Evolutionary conservation across 2,113 vertebrate genomes (phyloP), one percentile per base, ranked within the genome.

Genomic region (Danionella cerebrum): DNA sequence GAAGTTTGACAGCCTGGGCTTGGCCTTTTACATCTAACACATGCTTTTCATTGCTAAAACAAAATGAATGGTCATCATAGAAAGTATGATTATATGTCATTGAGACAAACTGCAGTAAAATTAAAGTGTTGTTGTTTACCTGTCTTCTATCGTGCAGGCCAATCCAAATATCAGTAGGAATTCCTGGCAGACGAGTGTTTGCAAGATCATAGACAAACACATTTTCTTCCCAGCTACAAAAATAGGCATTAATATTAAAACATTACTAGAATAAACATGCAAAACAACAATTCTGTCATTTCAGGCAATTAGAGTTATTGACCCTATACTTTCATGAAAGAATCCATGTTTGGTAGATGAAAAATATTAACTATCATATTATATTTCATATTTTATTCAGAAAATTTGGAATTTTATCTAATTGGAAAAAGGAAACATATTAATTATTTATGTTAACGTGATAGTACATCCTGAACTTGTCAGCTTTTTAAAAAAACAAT

Each of bases 191-290:
- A 0, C 89, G 89, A 78, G 88, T 93, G 81, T 90, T 90, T 36
- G 91, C 87, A 14, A 92, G 84, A 60, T 91, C 90, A 0, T 89
- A 90, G n/a, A 90, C 88, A 1, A 92, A 93, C 59, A 90, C 88
- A 0, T 91, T 91, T 74, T 92, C 90, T 60, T 90, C 87, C 89
- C 89, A 91, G 84, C 90, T 88, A 77, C 38, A 2, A 8, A 47
- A 55, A 16, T 13, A 33, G 9, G 12, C 3, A n/a, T 53, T 3
- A 42, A 65, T 16, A 12, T 39, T 5, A 4, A 13, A 13, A 4
- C 27, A 16, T 38, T 5, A 50, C 45, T n/a, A n/a, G n/a, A n/a
- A n/a, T n/a, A n/a, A n/a, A n/a, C n/a, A n/a, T n/a, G n/a, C n/a
- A n/a, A n/a, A n/a, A n/a, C n/a, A 12, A 44, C 11, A 13, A 19